A percentile compares a stretch with the other conserved stretches of the same genome.
Conservation (phyloP, 1,140 invertebrate genomes). For the Drosophila takahashii region DNA sequence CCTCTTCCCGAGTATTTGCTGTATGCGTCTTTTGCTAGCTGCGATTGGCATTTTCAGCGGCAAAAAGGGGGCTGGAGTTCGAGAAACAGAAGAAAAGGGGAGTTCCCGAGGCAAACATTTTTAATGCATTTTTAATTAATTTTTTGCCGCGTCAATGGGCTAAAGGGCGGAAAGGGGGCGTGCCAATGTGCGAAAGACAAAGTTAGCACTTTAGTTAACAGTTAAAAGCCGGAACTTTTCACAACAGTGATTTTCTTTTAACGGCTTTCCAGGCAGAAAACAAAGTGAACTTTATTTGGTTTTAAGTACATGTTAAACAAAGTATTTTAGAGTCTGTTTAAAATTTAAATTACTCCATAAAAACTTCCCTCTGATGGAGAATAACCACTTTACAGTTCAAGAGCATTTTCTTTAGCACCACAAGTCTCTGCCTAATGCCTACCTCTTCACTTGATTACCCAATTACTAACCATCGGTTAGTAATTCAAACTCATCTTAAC, state of each 20-base stretch:
- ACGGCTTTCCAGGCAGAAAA: background rate
- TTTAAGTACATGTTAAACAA: background rate
- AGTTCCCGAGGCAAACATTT: slow-evolving; percentile 44
- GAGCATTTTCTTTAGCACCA: background rate
- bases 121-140: slow-evolving; percentile 81
- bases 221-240: slow-evolving; percentile 4
- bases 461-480: background rate
- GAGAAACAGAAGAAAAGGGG: slow-evolving; percentile 2
- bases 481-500: background rate
- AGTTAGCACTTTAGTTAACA: slow-evolving; percentile 35
- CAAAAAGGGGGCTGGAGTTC: slow-evolving; percentile 2
- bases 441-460: background rate
- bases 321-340: background rate
- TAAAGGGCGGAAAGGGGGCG: background rate
- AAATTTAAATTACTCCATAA: background rate
- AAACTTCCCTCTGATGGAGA: too few relatives aligned
- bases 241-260: background rate
- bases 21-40: slow-evolving; percentile 23
- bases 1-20: slow-evolving; percentile 10
- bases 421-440: background rate
- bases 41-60: slow-evolving; percentile 48
- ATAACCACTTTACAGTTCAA: background rate
- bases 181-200: slow-evolving; percentile 16
- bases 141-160: slow-evolving; percentile 47
- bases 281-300: background rate